A percentile compares a stretch with the other conserved stretches of the same genome.
These are phyloP conservation scores for Enteromius anoplus DNA, from an alignment of 2,797 vertebrate genomes.

Conservation along the genomic window DNA sequence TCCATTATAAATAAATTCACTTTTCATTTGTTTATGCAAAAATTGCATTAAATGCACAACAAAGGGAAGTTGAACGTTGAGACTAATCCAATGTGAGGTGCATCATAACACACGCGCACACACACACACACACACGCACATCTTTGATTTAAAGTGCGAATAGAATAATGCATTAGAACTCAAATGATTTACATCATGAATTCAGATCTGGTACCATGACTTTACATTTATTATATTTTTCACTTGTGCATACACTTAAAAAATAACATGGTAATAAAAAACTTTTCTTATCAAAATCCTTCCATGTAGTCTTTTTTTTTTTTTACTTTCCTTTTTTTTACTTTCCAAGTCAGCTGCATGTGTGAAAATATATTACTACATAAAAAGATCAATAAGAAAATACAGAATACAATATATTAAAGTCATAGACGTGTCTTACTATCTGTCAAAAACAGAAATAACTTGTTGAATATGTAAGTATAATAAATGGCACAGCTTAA, in stretches of 20 bases:
- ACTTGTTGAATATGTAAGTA: conserved; percentile 56
- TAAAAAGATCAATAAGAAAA: conserved; percentile 72
- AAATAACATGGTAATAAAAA: conserved; percentile 68
- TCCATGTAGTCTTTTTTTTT: conserved; percentile 50
- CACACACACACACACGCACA: too few relatives aligned
- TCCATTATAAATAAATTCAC: not conserved
- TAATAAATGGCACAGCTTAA: conserved; percentile 68
- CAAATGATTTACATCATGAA: conserved; percentile 6
- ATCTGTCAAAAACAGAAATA: conserved; percentile 63
- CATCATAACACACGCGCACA: too few relatives aligned
- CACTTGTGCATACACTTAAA: conserved; percentile 73
- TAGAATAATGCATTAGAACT: not conserved
- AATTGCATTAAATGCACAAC: not conserved
- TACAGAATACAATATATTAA: conserved; percentile 81
- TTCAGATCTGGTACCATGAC: conserved; percentile 67
- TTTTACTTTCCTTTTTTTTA: conserved; percentile 26
- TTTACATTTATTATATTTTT: conserved; percentile 73
- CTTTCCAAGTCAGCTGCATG: conserved; percentile 76
- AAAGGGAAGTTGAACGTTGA: not conserved
- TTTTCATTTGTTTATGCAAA: not conserved
- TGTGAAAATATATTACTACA: conserved; percentile 87
- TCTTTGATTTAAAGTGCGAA: too few relatives aligned
- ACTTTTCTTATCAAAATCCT: conserved; percentile 68
- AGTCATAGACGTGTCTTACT: conserved; percentile 72
- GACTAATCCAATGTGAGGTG: too few relatives aligned